Evolutionary conservation across 1,140 invertebrate genomes (phyloP).

Genomic region (Lepidostoma basale): DNA sequence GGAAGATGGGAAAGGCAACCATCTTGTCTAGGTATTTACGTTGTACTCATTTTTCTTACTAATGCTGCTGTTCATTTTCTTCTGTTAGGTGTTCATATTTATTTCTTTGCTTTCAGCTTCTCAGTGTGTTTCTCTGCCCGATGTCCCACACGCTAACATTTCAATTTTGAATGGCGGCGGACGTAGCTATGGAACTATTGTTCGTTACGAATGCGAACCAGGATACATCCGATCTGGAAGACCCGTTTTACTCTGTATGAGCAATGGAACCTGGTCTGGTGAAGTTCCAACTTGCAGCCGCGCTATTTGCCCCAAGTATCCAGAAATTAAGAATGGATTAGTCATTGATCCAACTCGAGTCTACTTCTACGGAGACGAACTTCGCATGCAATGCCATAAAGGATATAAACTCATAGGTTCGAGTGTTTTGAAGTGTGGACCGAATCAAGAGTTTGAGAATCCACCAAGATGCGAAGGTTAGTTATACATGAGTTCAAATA

Average conservation of each 20-base stretch:
- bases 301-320: slow-evolving; percentile 81
- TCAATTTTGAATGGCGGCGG: slow-evolving; percentile 92
- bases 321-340: slow-evolving; percentile 84
- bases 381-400: slow-evolving; percentile 88
- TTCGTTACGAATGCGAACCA: slow-evolving; percentile 91
- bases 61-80: not conserved
- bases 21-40: slow-evolving; percentile 84
- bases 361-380: slow-evolving; percentile 90
- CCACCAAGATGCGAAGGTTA: slow-evolving; percentile 81
- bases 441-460: slow-evolving; percentile 83
- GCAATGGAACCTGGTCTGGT: slow-evolving; percentile 95
- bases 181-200: slow-evolving; percentile 93
- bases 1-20: slow-evolving; percentile 92
- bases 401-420: slow-evolving; percentile 85
- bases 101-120: slow-evolving; percentile 67
- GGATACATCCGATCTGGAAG: slow-evolving; percentile 89
- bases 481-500: too few species aligned
- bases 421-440: slow-evolving; percentile 87
- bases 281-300: slow-evolving; percentile 87
- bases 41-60: slow-evolving; percentile 29
- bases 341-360: slow-evolving; percentile 75
- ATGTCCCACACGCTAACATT: slow-evolving; percentile 86
- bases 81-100: not conserved
- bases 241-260: slow-evolving; percentile 92
- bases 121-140: slow-evolving; percentile 87